A percentile compares a stretch with the other conserved stretches of the same genome.
Conservation (phyloP, 2,888 invertebrate species). For the Calameuta idolon region DNA sequence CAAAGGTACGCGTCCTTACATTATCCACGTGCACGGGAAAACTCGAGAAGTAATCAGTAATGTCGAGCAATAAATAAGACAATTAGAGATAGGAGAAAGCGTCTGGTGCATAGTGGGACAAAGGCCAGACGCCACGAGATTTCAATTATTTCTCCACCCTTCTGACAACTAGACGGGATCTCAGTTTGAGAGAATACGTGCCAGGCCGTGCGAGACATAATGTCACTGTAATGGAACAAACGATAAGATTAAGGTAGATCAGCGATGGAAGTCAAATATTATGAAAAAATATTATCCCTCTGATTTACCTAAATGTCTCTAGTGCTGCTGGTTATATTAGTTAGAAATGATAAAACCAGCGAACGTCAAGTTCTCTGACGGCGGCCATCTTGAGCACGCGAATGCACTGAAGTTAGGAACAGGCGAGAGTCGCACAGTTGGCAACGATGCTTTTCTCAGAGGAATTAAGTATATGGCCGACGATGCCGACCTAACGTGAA, state of each 20-base stretch:
- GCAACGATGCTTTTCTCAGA: background rate
- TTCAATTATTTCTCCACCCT: background rate
- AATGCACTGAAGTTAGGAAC: background rate
- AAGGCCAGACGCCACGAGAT: conserved; percentile 14
- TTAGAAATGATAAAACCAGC: background rate
- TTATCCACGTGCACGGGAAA: background rate
- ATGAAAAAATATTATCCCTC: background rate
- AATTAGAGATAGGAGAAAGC: conserved; percentile 21
- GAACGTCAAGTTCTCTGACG: background rate
- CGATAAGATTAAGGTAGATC: background rate
- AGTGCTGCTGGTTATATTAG: background rate
- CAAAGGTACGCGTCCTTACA: background rate
- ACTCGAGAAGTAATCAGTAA: conserved; percentile 2
- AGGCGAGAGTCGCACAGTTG: too few species aligned
- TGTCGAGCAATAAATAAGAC: conserved; percentile 16
- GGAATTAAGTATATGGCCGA: background rate
- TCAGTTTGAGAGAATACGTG: background rate
- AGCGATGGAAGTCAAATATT: background rate
- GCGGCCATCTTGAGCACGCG: background rate
- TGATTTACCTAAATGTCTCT: background rate
- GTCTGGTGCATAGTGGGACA: conserved; percentile 18
- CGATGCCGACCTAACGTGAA: background rate
- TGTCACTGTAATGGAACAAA: background rate
- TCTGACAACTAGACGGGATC: background rate
- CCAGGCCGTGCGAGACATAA: background rate